phyloP scores from a whole-genome alignment of 2,113 vertebrate species.

The Dipodomys merriami region DNA sequence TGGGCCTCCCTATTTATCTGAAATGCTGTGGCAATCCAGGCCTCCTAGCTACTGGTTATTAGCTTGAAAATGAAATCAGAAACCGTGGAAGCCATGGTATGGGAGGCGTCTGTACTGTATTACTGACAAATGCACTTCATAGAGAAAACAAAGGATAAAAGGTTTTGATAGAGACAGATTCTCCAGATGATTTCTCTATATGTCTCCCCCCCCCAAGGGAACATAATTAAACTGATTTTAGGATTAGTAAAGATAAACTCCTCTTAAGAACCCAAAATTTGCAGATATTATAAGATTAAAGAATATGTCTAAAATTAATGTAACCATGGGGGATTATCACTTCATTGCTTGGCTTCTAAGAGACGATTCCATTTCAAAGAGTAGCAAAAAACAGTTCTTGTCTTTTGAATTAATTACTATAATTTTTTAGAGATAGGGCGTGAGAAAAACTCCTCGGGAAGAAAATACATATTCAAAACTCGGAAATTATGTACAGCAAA shows the following conservation, averaged over 20 bases:
- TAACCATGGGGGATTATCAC: neutral
- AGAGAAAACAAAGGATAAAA: neutral
- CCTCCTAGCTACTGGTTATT: neutral
- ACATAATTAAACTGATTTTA: neutral
- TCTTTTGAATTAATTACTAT: neutral
- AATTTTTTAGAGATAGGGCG: neutral
- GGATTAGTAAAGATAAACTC: neutral
- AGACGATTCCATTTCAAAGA: neutral
- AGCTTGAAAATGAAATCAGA: neutral
- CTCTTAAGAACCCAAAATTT: neutral
- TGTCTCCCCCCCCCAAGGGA: neutral
- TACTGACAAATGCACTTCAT: neutral
- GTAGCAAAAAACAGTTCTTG: neutral
- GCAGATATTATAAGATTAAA: neutral
- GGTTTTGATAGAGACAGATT: neutral
- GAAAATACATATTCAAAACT: neutral
- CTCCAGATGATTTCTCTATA: neutral
- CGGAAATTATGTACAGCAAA: neutral
- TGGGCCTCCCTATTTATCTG: neutral
- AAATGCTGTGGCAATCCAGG: neutral
- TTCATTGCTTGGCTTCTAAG: neutral
- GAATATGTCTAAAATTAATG: neutral
- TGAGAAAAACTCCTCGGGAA: neutral
- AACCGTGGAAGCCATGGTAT: neutral
- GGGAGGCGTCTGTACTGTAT: neutral